phyloP scores from a whole-genome alignment of 2,113 vertebrate species.

The Sorex fumeus region DNA sequence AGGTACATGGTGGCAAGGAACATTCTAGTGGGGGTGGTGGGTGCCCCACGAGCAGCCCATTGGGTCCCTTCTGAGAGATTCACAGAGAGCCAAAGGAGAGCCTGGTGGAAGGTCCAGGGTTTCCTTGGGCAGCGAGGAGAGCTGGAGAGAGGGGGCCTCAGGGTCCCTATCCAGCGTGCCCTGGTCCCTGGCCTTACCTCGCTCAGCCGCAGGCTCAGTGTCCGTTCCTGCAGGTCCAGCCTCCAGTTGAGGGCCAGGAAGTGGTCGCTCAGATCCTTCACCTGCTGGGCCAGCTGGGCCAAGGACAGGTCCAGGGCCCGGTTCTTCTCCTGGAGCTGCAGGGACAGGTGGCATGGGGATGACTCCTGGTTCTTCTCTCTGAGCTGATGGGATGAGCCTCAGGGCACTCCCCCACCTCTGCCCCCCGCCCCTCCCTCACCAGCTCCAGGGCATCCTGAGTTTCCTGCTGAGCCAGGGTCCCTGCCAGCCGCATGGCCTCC shows the following conservation, averaged over 20 bases:
- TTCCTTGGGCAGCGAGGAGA: no score
- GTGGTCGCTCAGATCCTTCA: constrained; percentile 70
- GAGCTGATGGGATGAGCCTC: no score
- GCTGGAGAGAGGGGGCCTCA: no score
- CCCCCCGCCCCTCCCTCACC: constrained; percentile 51
- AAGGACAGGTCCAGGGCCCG: constrained; percentile 64
- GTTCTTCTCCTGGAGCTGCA: constrained; percentile 74
- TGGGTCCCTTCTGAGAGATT: no score
- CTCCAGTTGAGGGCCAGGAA: constrained; percentile 76
- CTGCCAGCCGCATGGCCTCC: constrained; percentile 31
- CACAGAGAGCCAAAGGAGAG: no score
- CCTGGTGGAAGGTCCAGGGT: no score
- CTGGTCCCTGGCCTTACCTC: constrained; percentile 40
- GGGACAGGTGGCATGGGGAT: background rate
- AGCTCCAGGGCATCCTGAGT: background rate
- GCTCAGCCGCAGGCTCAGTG: constrained; percentile 23
- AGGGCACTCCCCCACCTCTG: no score
- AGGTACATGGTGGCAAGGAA: no score
- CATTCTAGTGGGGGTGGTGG: no score
- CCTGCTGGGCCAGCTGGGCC: constrained; percentile 54
- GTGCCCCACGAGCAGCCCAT: no score
- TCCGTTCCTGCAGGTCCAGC: constrained; percentile 75
- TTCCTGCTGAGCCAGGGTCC: constrained; percentile 65
- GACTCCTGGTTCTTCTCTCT: no score
- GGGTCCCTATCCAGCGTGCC: no score